Conservation (phyloP, 2,797 vertebrate species). For the Pipistrellus pipistrellus region DNA sequence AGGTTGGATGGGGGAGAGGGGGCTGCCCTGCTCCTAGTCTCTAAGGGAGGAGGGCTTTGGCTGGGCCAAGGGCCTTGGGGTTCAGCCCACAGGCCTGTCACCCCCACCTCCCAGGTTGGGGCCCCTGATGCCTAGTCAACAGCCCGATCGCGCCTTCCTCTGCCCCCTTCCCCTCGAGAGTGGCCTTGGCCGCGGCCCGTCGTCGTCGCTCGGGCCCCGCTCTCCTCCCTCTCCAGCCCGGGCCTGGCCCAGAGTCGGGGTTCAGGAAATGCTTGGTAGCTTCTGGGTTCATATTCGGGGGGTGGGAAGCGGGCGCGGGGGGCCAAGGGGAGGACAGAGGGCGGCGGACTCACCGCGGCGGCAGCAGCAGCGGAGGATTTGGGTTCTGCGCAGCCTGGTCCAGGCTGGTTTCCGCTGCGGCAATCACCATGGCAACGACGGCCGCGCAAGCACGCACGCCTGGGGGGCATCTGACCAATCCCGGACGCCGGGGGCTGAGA, state of each 20-base stretch:
- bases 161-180: not conserved
- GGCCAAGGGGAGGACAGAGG: not conserved
- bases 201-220: rapidly evolving
- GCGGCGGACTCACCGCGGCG: constrained; percentile 51
- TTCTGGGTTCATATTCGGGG: too few relatives aligned
- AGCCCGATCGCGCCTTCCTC: not conserved
- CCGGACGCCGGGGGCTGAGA: not conserved
- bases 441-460: not conserved
- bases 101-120: not conserved
- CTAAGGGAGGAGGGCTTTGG: not conserved
- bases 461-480: not conserved
- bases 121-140: not conserved
- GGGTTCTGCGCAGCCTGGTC: rapidly evolving
- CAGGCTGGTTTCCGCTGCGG: rapidly evolving
- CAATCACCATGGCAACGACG: constrained; percentile 62
- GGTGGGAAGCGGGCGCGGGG: not conserved
- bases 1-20: too few relatives aligned
- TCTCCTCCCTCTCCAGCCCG: not conserved
- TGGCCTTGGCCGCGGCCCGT: not conserved
- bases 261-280: not conserved
- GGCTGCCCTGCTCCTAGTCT: too few relatives aligned
- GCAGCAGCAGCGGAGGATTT: not conserved
- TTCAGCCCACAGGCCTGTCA: not conserved
- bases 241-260: not conserved
- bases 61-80: not conserved